Evolutionary conservation across 2,888 invertebrate species (phyloP).

Genomic region (Automeris io): DNA sequence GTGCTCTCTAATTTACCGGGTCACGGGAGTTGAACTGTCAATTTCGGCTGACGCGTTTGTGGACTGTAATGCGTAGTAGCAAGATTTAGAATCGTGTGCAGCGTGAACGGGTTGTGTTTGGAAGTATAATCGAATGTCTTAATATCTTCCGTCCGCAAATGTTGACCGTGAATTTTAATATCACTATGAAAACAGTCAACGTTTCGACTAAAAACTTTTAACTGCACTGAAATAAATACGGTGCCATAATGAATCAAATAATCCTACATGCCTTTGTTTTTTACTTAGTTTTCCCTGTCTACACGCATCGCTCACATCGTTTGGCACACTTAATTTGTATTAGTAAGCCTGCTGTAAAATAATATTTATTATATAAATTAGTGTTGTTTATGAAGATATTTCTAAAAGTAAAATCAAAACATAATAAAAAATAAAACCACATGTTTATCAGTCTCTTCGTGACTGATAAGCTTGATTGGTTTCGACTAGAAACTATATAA

Average conservation of each 20-base stretch:
- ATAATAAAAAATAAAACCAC: too few relatives aligned
- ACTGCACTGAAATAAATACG: background rate
- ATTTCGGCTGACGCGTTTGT: constrained; percentile 3
- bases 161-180: constrained; percentile 17
- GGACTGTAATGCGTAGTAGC: background rate
- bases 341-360: background rate
- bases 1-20: constrained; percentile 13
- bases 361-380: background rate
- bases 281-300: background rate
- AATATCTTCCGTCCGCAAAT: constrained; percentile 8
- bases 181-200: constrained; percentile 4
- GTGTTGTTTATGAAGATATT: too few relatives aligned
- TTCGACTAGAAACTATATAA: too few relatives aligned
- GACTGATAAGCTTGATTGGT: too few relatives aligned
- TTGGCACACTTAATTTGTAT: background rate
- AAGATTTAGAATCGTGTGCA: constrained; percentile 5
- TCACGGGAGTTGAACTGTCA: constrained; percentile 11
- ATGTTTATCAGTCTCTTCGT: too few relatives aligned
- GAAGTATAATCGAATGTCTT: constrained; percentile 8
- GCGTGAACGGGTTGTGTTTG: background rate
- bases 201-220: background rate
- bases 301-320: background rate
- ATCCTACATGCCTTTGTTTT: background rate
- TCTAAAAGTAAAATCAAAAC: too few relatives aligned
- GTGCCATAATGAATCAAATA: background rate